Conservation (phyloP, 2,888 invertebrate species). For the Bombylius major region DNA sequence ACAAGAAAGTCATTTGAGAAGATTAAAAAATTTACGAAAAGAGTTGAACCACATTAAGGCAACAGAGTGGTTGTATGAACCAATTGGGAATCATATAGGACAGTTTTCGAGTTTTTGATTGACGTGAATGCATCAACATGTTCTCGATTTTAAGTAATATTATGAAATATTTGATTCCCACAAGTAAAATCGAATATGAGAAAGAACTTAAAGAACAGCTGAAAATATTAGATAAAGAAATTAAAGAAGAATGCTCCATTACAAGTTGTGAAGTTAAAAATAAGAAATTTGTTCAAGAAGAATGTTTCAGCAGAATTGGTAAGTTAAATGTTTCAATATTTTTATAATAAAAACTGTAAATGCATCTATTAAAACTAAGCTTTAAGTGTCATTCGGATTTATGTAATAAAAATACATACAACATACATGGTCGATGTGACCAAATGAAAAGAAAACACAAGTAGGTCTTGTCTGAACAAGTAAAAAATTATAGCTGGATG, state of each 20-base stretch:
- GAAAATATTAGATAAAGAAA: conserved; percentile 33
- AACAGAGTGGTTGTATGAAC: conserved; percentile 69
- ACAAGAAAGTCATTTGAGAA: conserved; percentile 56
- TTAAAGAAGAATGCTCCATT: conserved; percentile 16
- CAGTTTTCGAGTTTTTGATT: conserved; percentile 24
- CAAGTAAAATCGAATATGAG: conserved; percentile 22
- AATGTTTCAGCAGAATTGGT: conserved; percentile 23
- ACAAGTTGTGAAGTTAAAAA: background rate
- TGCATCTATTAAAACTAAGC: too few species aligned
- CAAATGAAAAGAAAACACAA: too few species aligned
- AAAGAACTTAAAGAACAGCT: conserved; percentile 37
- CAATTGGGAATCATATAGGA: conserved; percentile 53
- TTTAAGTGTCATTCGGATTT: too few species aligned
- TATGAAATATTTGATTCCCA: too few species aligned
- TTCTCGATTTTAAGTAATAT: too few species aligned
- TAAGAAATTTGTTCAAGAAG: conserved; percentile 12
- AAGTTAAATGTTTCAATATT: background rate
- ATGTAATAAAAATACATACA: too few species aligned
- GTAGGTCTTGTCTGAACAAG: too few species aligned
- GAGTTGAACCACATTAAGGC: conserved; percentile 65
- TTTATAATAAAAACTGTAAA: too few species aligned
- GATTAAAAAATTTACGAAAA: conserved; percentile 57
- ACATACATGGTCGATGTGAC: too few species aligned
- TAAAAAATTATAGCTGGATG: too few species aligned
- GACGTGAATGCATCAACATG: background rate